Percentiles rank a stretch among this genome's conserved stretches.
phyloP scores from a whole-genome alignment of 1,140 invertebrate species.

The Sminthurides bifidus region DNA sequence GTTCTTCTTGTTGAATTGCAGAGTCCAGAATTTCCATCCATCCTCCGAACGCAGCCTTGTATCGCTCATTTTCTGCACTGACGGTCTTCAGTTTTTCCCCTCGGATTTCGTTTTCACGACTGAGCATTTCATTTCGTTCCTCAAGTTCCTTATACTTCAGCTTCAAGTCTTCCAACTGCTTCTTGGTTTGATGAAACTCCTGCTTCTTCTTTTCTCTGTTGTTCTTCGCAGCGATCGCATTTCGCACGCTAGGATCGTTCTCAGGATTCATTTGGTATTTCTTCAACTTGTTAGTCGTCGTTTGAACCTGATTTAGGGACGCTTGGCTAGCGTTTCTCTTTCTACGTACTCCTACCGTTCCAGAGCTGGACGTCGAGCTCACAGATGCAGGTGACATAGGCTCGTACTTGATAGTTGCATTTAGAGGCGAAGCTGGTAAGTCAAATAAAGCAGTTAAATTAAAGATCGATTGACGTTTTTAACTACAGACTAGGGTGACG shows the following conservation, averaged over 20 bases:
- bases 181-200: no score
- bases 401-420: no score
- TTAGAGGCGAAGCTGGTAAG: no score
- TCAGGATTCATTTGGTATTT: constrained; percentile 1
- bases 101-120: neutral
- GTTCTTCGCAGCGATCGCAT: neutral
- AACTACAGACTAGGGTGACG: no score
- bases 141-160: neutral
- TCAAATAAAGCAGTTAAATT: no score
- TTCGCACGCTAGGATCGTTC: neutral
- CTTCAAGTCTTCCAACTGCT: neutral
- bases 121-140: neutral
- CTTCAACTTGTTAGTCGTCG: constrained; percentile 1
- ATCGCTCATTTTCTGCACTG: neutral
- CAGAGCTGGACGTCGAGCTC: no score
- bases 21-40: neutral
- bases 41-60: neutral
- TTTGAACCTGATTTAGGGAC: neutral
- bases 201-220: constrained; percentile 6
- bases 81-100: neutral
- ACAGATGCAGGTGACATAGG: no score
- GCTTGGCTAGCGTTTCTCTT: neutral
- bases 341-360: no score
- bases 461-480: no score
- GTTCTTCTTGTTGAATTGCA: no score